A percentile compares a stretch with the other conserved stretches of the same genome.
These are phyloP conservation scores for Papilio protenor DNA, from an alignment of 2,888 invertebrate species.

Conservation along the genomic window DNA sequence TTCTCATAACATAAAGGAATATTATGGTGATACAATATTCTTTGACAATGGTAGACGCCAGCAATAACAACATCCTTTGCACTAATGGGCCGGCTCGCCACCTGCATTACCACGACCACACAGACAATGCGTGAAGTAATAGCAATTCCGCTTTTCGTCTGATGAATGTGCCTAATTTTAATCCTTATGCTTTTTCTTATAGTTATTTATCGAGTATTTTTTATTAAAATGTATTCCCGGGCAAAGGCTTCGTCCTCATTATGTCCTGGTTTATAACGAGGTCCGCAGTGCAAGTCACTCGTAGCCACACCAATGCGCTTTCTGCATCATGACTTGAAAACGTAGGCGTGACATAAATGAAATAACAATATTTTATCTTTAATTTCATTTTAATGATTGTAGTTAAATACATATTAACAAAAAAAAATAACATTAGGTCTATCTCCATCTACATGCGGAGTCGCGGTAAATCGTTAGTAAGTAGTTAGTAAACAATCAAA, in stretches of 20 bases:
- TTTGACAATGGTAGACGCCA: too few relatives aligned
- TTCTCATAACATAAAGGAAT: not conserved
- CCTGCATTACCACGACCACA: too few relatives aligned
- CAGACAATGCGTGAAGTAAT: too few relatives aligned
- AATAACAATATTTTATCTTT: not conserved
- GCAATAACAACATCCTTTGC: too few relatives aligned
- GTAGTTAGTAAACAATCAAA: not conserved
- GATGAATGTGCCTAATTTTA: too few relatives aligned
- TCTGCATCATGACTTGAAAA: not conserved
- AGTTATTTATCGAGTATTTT: not conserved
- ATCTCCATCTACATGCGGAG: not conserved
- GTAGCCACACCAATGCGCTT: slow-evolving; percentile 16
- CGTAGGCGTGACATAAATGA: not conserved
- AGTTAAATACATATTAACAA: too few relatives aligned
- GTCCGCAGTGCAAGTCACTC: slow-evolving; percentile 16
- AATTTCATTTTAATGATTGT: not conserved
- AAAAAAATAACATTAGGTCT: too few relatives aligned
- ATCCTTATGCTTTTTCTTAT: not conserved
- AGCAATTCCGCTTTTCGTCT: too few relatives aligned
- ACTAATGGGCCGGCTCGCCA: too few relatives aligned
- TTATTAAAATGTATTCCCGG: not conserved
- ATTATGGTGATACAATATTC: too few relatives aligned
- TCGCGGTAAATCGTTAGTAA: not conserved
- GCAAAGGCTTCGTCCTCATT: slow-evolving; percentile 22
- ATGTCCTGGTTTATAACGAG: slow-evolving; percentile 23